These are phyloP conservation scores for Prolemur simus DNA, from an alignment of 2,113 vertebrate species.

Conservation along the genomic window DNA sequence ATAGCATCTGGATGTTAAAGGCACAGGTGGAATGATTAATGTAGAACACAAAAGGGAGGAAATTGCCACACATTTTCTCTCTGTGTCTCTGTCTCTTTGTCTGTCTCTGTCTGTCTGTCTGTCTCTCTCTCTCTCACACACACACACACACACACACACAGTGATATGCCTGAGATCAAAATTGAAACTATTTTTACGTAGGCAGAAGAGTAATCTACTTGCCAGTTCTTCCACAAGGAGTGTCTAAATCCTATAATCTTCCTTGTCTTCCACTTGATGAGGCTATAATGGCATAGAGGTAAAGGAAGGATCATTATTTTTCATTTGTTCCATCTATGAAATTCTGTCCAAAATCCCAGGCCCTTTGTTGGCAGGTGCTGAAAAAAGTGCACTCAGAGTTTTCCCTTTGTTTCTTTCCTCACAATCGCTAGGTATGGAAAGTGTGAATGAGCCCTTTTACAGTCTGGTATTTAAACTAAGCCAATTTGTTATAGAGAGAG, in stretches of 20 bases:
- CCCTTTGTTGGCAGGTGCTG: not conserved
- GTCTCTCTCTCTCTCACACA: no score
- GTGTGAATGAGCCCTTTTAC: not conserved
- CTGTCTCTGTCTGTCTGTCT: no score
- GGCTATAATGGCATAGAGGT: not conserved
- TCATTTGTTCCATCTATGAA: slow-evolving; percentile 40
- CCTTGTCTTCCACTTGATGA: slow-evolving; percentile 29
- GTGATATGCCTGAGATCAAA: not conserved
- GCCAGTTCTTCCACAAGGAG: not conserved
- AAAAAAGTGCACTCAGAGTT: not conserved
- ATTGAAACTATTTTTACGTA: slow-evolving; percentile 7
- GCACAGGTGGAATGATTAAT: slow-evolving; percentile 64
- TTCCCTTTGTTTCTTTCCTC: slow-evolving; percentile 20
- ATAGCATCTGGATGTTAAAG: slow-evolving; percentile 68
- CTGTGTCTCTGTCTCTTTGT: not conserved
- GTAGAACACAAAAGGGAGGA: slow-evolving; percentile 1
- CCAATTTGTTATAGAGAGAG: slow-evolving; percentile 37
- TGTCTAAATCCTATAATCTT: slow-evolving; percentile 43
- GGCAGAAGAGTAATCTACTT: slow-evolving; percentile 41
- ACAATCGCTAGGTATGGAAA: not conserved
- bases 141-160: not conserved
- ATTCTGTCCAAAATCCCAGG: not conserved
- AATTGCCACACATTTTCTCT: not conserved
- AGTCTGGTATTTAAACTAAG: slow-evolving; percentile 42
- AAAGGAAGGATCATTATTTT: slow-evolving; percentile 9